These are phyloP conservation scores for Micrasema minimum DNA, from an alignment of 1,140 invertebrate species.

Conservation along the genomic window DNA sequence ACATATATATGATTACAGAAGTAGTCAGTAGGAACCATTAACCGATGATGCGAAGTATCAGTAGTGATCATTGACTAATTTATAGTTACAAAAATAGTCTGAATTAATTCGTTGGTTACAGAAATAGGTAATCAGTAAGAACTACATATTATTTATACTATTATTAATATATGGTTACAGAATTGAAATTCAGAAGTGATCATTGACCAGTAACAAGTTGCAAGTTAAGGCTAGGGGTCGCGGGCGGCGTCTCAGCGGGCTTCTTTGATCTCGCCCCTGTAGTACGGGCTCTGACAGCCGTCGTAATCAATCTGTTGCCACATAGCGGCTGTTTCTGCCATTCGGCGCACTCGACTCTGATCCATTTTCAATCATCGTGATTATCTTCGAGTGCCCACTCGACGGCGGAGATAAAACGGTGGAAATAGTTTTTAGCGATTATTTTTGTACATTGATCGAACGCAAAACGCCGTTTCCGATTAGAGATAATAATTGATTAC, in stretches of 20 bases:
- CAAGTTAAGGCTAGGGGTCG: neutral
- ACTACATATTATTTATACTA: too few species aligned
- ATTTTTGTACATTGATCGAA: constrained; percentile 11
- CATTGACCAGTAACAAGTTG: too few species aligned
- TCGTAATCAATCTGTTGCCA: constrained; percentile 14
- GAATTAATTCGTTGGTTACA: too few species aligned
- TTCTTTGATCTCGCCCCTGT: constrained; percentile 10
- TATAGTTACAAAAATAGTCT: too few species aligned
- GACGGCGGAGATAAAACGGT: constrained; percentile 10
- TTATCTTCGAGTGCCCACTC: constrained; percentile 24
- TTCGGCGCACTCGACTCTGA: constrained; percentile 7
- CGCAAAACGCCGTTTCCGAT: neutral
- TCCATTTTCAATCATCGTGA: constrained; percentile 23
- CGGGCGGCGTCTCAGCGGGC: neutral
- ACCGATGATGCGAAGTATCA: too few species aligned
- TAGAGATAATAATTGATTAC: too few species aligned
- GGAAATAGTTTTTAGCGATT: constrained; percentile 18
- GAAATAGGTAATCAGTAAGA: too few species aligned
- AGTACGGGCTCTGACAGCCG: neutral
- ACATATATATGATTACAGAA: too few species aligned
- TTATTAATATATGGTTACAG: too few species aligned
- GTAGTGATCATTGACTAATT: too few species aligned
- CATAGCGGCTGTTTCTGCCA: constrained; percentile 5
- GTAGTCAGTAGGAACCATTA: too few species aligned
- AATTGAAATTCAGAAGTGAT: too few species aligned